Conservation (phyloP, 2,888 invertebrate species). For the Cryptus viduatorius region DNA sequence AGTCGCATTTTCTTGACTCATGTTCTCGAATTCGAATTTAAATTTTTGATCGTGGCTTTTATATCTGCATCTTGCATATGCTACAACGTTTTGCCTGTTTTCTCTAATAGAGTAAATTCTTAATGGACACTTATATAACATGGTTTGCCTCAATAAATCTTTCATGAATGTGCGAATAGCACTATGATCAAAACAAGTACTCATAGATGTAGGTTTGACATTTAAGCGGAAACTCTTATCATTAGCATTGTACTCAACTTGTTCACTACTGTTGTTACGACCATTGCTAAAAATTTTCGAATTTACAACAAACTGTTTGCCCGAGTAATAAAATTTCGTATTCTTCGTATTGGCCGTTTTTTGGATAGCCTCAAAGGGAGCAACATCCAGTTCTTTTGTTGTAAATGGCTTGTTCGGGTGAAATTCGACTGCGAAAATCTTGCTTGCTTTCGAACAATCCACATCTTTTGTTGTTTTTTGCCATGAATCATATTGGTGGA, state of each 20-base stretch:
- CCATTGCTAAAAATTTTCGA: background rate
- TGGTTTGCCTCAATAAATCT: background rate
- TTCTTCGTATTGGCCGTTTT: background rate
- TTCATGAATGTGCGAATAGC: background rate
- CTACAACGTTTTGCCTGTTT: slow-evolving; percentile 18
- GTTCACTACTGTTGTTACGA: background rate
- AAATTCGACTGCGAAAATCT: background rate
- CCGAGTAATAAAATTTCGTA: background rate
- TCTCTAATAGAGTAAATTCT: slow-evolving; percentile 16
- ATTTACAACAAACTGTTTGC: too few species aligned
- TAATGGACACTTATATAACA: background rate
- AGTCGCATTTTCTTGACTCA: too few species aligned
- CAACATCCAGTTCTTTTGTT: background rate
- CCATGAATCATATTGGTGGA: background rate
- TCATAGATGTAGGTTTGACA: background rate
- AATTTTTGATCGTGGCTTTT: too few species aligned
- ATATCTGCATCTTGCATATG: slow-evolving; percentile 11
- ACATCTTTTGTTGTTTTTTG: slow-evolving; percentile 9
- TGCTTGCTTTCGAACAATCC: background rate
- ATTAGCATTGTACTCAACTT: background rate
- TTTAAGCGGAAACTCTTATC: background rate
- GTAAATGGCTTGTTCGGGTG: background rate
- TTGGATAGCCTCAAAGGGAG: background rate
- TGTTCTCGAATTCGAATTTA: too few species aligned
- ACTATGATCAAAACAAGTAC: background rate